phyloP scores from a whole-genome alignment of 2,797 vertebrate genomes.

The Gymnothorax reevesii region DNA sequence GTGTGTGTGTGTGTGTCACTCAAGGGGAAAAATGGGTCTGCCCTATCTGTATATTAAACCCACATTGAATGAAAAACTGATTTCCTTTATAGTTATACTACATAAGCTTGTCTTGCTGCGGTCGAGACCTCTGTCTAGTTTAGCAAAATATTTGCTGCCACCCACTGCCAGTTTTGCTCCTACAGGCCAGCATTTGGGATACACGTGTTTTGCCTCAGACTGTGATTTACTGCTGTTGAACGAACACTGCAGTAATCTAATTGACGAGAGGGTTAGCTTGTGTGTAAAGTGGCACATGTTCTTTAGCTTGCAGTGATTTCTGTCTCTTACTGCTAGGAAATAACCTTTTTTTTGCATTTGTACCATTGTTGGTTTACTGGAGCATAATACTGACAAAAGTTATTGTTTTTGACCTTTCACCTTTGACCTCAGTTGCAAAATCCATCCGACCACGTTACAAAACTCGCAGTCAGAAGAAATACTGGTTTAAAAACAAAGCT shows the following conservation, averaged over 20 bases:
- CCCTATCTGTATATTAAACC: not conserved
- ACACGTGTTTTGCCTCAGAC: too few relatives aligned
- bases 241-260: not conserved
- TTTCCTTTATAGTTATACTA: not conserved
- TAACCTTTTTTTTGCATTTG: not conserved
- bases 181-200: too few relatives aligned
- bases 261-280: not conserved
- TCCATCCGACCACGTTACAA: not conserved
- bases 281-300: not conserved
- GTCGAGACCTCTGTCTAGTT: not conserved
- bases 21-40: not conserved
- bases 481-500: conserved; percentile 32
- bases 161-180: too few relatives aligned
- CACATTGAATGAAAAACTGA: not conserved
- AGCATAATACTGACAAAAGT: not conserved
- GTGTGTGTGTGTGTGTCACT: too few relatives aligned
- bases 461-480: conserved; percentile 7
- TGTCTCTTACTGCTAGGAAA: not conserved
- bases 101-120: not conserved
- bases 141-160: not conserved
- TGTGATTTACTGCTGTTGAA: not conserved
- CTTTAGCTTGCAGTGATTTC: not conserved
- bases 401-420: conserved; percentile 1
- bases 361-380: not conserved
- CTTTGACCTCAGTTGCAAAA: conserved; percentile 5